Evolutionary conservation across 2,888 invertebrate species (phyloP).

Genomic region (Oscheius sp.): DNA sequence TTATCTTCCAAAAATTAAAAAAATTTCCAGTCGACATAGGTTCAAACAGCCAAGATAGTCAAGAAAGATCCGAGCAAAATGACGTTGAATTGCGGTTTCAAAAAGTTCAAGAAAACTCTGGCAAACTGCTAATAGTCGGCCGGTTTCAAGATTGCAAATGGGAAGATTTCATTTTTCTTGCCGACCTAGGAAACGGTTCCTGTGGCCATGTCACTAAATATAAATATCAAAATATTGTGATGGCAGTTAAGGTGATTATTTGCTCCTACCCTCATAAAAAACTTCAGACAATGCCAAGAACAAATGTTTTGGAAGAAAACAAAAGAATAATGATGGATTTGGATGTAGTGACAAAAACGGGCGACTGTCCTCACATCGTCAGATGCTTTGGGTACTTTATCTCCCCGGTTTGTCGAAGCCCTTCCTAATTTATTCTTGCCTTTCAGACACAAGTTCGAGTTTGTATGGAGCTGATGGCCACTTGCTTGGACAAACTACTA

Average conservation of each 20-base stretch:
- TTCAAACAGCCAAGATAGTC: not conserved
- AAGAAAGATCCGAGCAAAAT: not conserved
- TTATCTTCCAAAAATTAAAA: not conserved
- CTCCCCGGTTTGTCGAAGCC: constrained; percentile 83
- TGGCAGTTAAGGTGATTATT: constrained; percentile 67
- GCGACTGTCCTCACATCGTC: constrained; percentile 95
- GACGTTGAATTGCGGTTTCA: constrained; percentile 2
- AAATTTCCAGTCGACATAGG: not conserved
- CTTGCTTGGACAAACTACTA: constrained; percentile 95
- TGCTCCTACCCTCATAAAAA: not conserved
- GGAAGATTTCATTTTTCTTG: constrained; percentile 43
- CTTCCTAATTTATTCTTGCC: not conserved
- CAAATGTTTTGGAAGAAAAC: constrained; percentile 94
- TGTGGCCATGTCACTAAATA: constrained; percentile 98
- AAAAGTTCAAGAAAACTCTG: constrained; percentile 5
- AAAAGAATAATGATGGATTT: constrained; percentile 98
- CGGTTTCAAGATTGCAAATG: constrained; percentile 13
- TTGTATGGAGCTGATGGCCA: constrained; percentile 99
- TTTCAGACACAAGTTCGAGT: constrained; percentile 88
- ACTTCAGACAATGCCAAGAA: constrained; percentile 83
- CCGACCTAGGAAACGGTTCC: constrained; percentile 76
- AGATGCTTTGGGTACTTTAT: constrained; percentile 97
- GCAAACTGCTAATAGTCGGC: constrained; percentile 2
- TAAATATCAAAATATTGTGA: constrained; percentile 71
- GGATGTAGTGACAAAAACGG: constrained; percentile 95